Conservation (phyloP, 2,113 vertebrate species). For the Microtus montanus region DNA sequence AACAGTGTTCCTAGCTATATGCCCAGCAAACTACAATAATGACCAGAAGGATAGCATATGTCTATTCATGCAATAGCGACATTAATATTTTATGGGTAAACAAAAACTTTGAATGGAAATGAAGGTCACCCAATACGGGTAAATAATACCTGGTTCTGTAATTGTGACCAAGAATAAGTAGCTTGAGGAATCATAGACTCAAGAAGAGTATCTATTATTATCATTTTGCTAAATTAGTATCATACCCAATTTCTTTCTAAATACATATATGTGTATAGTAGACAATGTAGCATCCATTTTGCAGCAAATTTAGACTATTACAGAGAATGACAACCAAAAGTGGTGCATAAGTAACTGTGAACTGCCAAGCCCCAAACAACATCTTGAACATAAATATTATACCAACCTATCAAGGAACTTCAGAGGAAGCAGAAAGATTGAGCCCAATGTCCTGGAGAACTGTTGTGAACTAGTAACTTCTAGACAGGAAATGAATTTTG, state of each 20-base stretch:
- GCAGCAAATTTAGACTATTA: not conserved
- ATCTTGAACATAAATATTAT: not conserved
- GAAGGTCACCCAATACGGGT: not conserved
- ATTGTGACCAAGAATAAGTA: not conserved
- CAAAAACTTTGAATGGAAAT: not conserved
- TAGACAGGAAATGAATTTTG: not conserved
- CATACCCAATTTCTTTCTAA: not conserved
- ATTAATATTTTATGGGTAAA: not conserved
- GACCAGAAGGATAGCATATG: not conserved
- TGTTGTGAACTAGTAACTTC: not conserved
- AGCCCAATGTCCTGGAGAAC: not conserved
- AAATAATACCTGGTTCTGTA: not conserved
- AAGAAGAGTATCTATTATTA: not conserved
- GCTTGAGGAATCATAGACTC: not conserved
- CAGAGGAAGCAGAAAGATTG: not conserved
- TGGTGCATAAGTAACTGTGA: not conserved
- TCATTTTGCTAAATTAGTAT: not conserved
- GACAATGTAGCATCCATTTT: not conserved
- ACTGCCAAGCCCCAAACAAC: not conserved
- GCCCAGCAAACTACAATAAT: not conserved
- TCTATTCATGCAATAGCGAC: not conserved
- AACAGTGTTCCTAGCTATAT: not conserved
- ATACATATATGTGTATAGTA: not conserved
- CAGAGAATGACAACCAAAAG: not conserved
- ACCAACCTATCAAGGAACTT: not conserved